Evolutionary conservation across 2,797 vertebrate genomes (phyloP), one percentile per base, ranked within the genome.

Genomic region (Benthosema pterotum): DNA sequence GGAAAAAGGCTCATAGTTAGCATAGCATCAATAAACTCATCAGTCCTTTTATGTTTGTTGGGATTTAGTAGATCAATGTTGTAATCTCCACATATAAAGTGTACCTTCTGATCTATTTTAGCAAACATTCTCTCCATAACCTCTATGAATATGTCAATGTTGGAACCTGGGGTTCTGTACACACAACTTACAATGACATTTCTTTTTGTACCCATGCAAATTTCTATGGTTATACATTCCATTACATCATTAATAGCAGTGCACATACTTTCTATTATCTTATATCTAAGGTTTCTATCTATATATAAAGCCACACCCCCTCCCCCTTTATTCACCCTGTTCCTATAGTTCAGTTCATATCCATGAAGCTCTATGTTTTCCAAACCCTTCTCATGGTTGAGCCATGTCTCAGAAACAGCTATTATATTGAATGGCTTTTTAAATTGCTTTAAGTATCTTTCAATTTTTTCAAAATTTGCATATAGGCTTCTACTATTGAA

Each of bases 401-500:
- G 11, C 58, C 58, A 60, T n/a, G 45, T 60, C 14, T 60, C 58
- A 49, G 45, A 60, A 7, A 60, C 49, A 14, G 58, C 47, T 5
- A 60, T 60, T 11, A 50, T 28, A 9, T 47, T 25, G 17, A 56
- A 54, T 28, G 52, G 22, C 8, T 54, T 7, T 3, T n/a, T 15
- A 18, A 46, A 25, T 12, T 46, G 15, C 5, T 3, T 15, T 5
- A 48, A 16, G 11, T 28, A 48, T 2, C 16, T 14, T 28, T 50
- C 50, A 13, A 60, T 60, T 12, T 50, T 32, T 6, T 49, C 4
- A 22, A 60, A 60, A 46, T 60, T 60, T 13, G 45, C 47, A 60
- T 50, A 16, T 15, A 50, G 43, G 25, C 58, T 60, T 38, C 58
- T 60, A n/a, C 58, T 60, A 22, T 60, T 60, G 22, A 60, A 60